phyloP scores from a whole-genome alignment of 92 coral and sea anemone species.

The Phymanthus crucifer region DNA sequence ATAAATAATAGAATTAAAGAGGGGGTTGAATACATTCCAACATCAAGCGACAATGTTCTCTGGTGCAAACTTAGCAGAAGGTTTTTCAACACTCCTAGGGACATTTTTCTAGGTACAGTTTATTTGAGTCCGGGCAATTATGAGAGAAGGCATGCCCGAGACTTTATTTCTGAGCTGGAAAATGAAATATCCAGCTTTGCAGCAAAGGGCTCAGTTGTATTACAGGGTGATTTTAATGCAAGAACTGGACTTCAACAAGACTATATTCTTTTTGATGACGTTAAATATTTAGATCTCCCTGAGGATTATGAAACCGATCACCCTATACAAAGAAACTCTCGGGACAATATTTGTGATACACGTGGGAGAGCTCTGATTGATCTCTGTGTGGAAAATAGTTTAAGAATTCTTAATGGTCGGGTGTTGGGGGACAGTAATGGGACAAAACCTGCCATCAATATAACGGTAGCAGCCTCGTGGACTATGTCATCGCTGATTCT shows the following conservation, averaged over 20 bases:
- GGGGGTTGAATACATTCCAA: background rate
- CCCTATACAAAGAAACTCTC: background rate
- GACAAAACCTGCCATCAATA: slow-evolving; percentile 31
- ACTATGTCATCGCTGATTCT: slow-evolving; percentile 24
- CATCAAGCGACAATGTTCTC: slow-evolving; percentile 4
- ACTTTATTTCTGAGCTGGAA: too few species aligned
- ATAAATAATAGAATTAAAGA: background rate
- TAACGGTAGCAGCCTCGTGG: slow-evolving; percentile 42
- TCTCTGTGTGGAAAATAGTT: slow-evolving; percentile 13
- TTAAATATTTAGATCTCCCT: slow-evolving; percentile 7
- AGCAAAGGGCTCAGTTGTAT: slow-evolving; percentile 6
- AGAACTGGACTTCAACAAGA: slow-evolving; percentile 21
- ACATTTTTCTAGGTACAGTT: slow-evolving; percentile 21
- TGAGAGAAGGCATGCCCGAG: slow-evolving; percentile 9
- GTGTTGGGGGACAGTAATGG: slow-evolving; percentile 22
- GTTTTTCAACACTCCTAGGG: background rate
- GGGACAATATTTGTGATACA: background rate
- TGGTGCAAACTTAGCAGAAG: slow-evolving; percentile 19
- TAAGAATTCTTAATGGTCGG: slow-evolving; percentile 35
- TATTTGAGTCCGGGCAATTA: slow-evolving; percentile 18
- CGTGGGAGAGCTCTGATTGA: background rate
- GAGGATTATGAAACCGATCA: background rate
- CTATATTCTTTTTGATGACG: background rate
- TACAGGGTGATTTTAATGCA: slow-evolving; percentile 29
- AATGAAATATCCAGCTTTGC: background rate